Evolutionary conservation across 2,113 vertebrate genomes (phyloP), one percentile per base, ranked within the genome.

Genomic region (Gorsachius goisagi): DNA sequence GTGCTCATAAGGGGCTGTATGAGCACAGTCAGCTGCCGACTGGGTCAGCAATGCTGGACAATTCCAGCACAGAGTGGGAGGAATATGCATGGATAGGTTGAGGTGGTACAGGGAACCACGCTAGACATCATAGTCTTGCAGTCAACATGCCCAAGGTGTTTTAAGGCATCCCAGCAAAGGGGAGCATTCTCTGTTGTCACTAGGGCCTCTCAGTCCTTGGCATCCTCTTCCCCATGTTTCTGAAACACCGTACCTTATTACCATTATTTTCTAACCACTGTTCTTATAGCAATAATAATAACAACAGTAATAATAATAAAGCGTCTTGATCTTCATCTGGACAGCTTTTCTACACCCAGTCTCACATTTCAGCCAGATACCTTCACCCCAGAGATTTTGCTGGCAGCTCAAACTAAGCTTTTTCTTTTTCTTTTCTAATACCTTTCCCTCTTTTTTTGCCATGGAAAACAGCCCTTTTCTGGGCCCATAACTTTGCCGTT

Each of bases 1-100:
- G 73, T 12, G 50, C 47, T 85, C 49, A 2, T 11, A n/a, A 82
- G 56, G 47, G 85, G 33, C 44, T 73, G 26, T 26, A n/a, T 16
- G 47, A 90, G 41, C 41, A 9, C 11, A 16, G 33, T 23, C 35
- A 69, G 74, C 53, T 35, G 52, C 69, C 72, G 49, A 37, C 53
- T 80, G 49, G n/a, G 71, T 60, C 67, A 67, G 67, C 14, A 72
- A 44, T 26, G 66, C 33, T 73, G 45, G 30, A 30, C 35, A 59
- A 24, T 33, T 37, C 50, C 63, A 66, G 68, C 72, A 28, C 20
- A 16, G 59, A 56, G 60, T 69, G 75, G 71, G 12, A 78, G 35
- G 24, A 30, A 14, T 10, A 2, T 0, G 15, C 4, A 32, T 5
- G 9, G 23, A 8, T 56, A 37, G 0, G 4, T 67, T 44, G 39